Evolutionary conservation across 1,140 invertebrate genomes (phyloP), one percentile per base, ranked within the genome.

Genomic region (Pteromalus puparum): DNA sequence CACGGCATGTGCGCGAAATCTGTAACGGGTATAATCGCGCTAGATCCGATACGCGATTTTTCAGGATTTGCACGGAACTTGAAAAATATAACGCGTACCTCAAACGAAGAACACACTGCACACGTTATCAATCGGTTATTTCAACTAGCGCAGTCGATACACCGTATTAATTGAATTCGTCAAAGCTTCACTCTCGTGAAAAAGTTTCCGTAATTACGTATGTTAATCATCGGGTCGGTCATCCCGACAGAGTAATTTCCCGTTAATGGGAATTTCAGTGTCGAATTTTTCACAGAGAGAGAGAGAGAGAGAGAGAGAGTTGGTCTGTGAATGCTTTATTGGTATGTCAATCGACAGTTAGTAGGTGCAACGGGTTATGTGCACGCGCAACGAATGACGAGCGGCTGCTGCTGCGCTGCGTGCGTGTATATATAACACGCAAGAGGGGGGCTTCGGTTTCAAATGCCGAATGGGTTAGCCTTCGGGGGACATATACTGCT

Each of bases 331-430:
- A 61, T 78, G 61, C 30, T 81, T 74, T 82, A 84, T 86, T 80
- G 68, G 73, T 65, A 75, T 79, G 79, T 85, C 79, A 85, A 81
- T 85, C 73, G 78, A 34, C 83, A 81, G 77, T 75, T 85, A 77
- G 34, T 75, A 61, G 65, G 12, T n/a, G 18, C 78, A n/a, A 38
- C 38, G 7, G 61, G 24, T 53, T 34, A 61, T 82, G n/a, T 46
- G 42, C 7, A 24, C 42, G 53, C 61, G 70, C 68, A 34, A 15
- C 28, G 68, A 72, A 81, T 68, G 68, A 73, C 68, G 75, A 61
- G 48, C 13, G 46, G 9, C 38, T 15, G 65, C n/a, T n/a, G 24
- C 61, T 10, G 30, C 28, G 18, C 6, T 18, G 68, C 10, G 53
- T 38, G 78, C 12, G 30, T n/a, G n/a, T n/a, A n/a, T n/a, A n/a